Conservation (phyloP, 35 echinoderm and acorn worm species). For the Apostichopus parvimensis region DNA sequence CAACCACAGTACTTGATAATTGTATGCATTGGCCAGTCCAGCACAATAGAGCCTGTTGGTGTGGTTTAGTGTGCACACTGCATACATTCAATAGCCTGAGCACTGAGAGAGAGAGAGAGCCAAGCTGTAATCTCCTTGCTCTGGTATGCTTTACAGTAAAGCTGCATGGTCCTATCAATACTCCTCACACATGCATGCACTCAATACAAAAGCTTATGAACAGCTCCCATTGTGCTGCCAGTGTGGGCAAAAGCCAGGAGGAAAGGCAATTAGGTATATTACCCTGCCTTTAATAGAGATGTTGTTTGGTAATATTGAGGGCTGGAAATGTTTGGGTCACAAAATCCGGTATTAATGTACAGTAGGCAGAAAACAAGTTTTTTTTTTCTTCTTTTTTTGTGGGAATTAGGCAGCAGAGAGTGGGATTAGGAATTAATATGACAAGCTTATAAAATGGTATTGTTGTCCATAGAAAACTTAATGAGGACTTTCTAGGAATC, state of each 20-base stretch:
- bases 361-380: too few species aligned
- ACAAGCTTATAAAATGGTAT: too few species aligned
- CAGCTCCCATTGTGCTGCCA: neutral
- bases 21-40: slow-evolving; percentile 16
- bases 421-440: too few species aligned
- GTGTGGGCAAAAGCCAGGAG: slow-evolving; percentile 4
- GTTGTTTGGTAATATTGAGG: neutral
- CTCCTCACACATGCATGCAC: neutral
- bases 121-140: too few species aligned
- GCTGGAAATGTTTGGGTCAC: too few species aligned
- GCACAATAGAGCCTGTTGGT: slow-evolving; percentile 29
- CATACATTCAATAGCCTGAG: neutral
- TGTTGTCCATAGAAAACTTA: too few species aligned
- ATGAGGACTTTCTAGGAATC: too few species aligned
- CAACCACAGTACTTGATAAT: slow-evolving; percentile 20
- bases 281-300: too few species aligned
- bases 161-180: neutral
- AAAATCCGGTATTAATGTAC: too few species aligned
- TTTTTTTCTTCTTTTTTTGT: too few species aligned
- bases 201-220: neutral
- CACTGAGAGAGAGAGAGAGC: too few species aligned
- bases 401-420: too few species aligned
- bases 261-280: slow-evolving; percentile 3
- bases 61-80: slow-evolving; percentile 26
- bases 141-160: neutral